phyloP scores from a whole-genome alignment of 30 jellyfish, hydroid and myxozoan genomes.

The Turritopsis dohrnii region DNA sequence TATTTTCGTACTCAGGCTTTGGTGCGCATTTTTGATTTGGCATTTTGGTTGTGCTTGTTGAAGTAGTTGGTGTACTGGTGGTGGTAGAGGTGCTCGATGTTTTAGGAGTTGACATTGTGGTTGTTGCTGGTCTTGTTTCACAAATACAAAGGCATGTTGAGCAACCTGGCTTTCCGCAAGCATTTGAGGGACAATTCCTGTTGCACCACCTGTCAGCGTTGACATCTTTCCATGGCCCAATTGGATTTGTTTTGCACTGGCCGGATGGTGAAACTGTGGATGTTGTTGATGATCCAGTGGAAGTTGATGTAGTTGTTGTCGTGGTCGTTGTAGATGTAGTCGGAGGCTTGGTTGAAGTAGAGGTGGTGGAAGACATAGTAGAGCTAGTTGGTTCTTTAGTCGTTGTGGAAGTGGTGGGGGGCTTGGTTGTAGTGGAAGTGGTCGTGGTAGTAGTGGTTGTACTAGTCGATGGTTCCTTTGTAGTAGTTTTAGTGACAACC shows the following conservation, averaged over 20 bases:
- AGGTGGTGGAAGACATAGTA: background rate
- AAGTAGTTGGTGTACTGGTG: background rate
- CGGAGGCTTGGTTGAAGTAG: background rate
- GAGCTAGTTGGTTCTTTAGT: background rate
- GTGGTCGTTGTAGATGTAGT: background rate
- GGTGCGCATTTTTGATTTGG: conserved; percentile 9
- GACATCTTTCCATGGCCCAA: background rate
- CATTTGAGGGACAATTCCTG: background rate
- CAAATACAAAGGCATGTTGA: background rate
- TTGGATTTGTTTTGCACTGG: background rate
- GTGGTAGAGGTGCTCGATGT: background rate
- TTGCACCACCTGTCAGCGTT: background rate
- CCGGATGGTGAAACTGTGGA: background rate
- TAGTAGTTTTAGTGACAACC: background rate
- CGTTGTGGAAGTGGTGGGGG: conserved; percentile 8
- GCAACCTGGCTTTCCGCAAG: background rate
- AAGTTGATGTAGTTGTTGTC: background rate
- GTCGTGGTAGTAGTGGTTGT: background rate
- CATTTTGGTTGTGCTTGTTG: background rate
- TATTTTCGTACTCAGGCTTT: background rate
- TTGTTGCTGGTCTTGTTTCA: background rate
- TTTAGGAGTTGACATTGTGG: background rate
- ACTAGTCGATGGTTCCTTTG: background rate
- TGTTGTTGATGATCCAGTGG: background rate
- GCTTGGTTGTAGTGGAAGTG: background rate